Conservation (phyloP, 2,797 vertebrate species). For the Sphenopsis melanotis region DNA sequence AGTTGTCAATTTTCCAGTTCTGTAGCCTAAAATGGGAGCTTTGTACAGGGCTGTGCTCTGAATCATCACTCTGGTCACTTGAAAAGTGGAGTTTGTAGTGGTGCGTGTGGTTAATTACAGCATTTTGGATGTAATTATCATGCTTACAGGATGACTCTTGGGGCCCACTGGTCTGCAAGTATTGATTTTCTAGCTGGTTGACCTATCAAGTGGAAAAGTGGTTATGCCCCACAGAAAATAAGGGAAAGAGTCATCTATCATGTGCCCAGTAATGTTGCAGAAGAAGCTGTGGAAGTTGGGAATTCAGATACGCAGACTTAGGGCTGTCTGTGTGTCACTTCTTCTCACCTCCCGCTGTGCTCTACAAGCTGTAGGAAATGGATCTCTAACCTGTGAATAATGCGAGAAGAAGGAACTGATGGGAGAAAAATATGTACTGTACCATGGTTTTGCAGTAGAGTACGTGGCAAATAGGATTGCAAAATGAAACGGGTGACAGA, state of each 20-base stretch:
- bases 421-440: neutral
- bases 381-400: slow-evolving; percentile 2
- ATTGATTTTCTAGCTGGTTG: slow-evolving; percentile 1
- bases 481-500: neutral
- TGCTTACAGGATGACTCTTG: neutral
- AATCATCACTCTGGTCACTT: neutral
- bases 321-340: neutral
- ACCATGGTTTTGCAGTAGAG: neutral
- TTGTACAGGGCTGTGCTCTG: neutral
- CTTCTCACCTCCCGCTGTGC: neutral
- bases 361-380: neutral
- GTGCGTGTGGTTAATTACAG: neutral
- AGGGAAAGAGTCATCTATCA: neutral
- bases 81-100: neutral
- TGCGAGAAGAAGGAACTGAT: neutral
- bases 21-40: neutral
- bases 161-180: neutral
- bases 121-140: slow-evolving; percentile 3
- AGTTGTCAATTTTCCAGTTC: neutral
- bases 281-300: neutral
- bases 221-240: neutral
- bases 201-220: neutral
- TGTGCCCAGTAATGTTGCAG: neutral
- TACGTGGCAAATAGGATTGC: neutral
- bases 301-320: neutral